These are phyloP conservation scores for Chrysocyon brachyurus DNA, from an alignment of 2,797 vertebrate species.

Conservation along the genomic window DNA sequence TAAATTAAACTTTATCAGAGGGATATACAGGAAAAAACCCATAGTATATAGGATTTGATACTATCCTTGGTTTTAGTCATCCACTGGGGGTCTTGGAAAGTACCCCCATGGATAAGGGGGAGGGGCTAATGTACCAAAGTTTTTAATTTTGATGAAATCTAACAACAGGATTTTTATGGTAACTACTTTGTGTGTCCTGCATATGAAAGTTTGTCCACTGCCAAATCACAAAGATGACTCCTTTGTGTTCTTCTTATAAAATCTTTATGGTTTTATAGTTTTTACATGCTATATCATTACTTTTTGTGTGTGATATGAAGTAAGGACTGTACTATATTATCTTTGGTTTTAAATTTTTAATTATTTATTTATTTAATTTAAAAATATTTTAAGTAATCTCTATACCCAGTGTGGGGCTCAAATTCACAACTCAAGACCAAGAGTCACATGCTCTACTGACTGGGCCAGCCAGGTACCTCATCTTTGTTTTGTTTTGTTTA, in stretches of 20 bases:
- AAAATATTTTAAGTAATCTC: background rate
- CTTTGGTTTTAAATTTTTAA: background rate
- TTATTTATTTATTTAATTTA: background rate
- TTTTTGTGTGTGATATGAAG: background rate
- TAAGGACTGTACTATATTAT: background rate
- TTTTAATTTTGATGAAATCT: background rate
- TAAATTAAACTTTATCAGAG: background rate
- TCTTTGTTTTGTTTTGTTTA: background rate
- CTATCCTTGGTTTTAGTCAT: background rate
- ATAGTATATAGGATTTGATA: background rate
- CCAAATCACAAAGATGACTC: background rate
- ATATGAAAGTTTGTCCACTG: background rate
- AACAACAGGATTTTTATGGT: background rate
- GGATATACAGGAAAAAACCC: background rate
- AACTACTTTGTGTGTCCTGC: background rate
- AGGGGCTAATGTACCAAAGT: background rate
- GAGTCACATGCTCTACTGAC: background rate
- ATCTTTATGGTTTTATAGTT: background rate
- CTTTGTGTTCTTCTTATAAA: background rate
- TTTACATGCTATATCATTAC: background rate
- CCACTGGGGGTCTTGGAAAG: background rate
- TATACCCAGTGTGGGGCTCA: background rate
- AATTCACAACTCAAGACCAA: background rate
- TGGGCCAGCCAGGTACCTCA: background rate
- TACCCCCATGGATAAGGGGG: background rate